phyloP scores from a whole-genome alignment of 2,888 invertebrate genomes.

The Noctua comes region DNA sequence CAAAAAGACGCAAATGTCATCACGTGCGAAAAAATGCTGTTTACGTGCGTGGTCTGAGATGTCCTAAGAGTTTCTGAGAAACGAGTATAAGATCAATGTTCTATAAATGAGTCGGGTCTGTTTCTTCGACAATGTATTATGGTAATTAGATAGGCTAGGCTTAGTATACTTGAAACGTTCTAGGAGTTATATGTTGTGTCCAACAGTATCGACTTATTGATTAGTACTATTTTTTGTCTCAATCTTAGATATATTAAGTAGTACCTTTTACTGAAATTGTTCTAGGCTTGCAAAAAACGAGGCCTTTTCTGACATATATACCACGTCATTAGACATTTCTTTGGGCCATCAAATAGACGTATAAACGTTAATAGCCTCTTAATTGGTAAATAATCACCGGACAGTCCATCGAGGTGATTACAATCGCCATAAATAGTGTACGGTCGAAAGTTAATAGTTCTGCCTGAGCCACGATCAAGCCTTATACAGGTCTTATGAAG shows the following conservation, averaged over 20 bases:
- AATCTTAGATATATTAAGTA: constrained; percentile 14
- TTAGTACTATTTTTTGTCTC: constrained; percentile 4
- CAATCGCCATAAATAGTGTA: constrained; percentile 67
- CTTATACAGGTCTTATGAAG: constrained; percentile 74
- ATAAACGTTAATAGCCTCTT: constrained; percentile 65
- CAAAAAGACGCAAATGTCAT: constrained; percentile 41
- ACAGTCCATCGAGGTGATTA: constrained; percentile 58
- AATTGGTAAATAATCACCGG: constrained; percentile 68
- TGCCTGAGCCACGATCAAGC: constrained; percentile 68
- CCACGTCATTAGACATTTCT: constrained; percentile 62
- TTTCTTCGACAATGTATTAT: constrained; percentile 58
- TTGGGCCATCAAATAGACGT: constrained; percentile 57
- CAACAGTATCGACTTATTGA: neutral
- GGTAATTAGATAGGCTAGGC: constrained; percentile 50
- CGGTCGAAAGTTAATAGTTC: constrained; percentile 69
- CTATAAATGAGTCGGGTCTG: constrained; percentile 59
- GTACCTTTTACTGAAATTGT: constrained; percentile 34
- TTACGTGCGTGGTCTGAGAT: constrained; percentile 45
- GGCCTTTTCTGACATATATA: constrained; percentile 43
- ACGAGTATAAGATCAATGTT: constrained; percentile 66
- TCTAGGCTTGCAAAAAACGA: constrained; percentile 44
- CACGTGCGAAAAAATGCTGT: constrained; percentile 62
- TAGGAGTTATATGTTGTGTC: neutral
- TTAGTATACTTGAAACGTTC: constrained; percentile 16
- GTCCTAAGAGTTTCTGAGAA: constrained; percentile 53